A percentile compares a stretch with the other conserved stretches of the same genome.
phyloP scores from a whole-genome alignment of 2,888 invertebrate genomes.

The Conomelus anceps region DNA sequence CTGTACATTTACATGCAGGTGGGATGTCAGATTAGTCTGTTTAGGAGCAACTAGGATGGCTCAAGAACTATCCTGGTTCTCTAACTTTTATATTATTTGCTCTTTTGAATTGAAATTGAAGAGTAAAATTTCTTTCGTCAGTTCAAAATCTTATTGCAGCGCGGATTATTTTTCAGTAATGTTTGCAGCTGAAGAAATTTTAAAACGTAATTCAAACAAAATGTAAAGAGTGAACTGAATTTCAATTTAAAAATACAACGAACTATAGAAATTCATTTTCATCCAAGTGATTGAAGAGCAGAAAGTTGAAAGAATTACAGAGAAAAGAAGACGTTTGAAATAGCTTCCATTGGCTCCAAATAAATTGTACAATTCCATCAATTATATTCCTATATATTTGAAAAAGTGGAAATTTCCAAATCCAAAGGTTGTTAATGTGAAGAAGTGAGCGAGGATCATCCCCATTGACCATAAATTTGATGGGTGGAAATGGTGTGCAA shows the following conservation, averaged over 20 bases:
- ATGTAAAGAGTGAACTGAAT: not conserved
- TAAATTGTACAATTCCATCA: too few species aligned
- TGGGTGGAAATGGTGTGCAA: not conserved
- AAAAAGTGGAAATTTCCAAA: not conserved
- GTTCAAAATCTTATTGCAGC: not conserved
- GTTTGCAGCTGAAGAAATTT: not conserved
- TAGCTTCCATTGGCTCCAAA: not conserved
- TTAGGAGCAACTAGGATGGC: not conserved
- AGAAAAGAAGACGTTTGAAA: not conserved
- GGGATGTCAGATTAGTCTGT: too few species aligned
- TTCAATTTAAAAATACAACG: not conserved
- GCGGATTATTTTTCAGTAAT: not conserved
- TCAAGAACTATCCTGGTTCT: not conserved
- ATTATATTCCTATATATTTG: not conserved
- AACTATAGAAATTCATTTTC: not conserved
- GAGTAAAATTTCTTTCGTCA: too few species aligned
- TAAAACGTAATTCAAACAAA: too few species aligned
- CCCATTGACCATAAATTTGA: not conserved
- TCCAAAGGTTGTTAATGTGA: conserved; percentile 13
- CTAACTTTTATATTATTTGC: not conserved
- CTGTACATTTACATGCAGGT: not conserved
- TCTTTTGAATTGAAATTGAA: not conserved
- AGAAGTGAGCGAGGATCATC: not conserved
- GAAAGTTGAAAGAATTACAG: not conserved
- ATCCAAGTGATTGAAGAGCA: not conserved